A percentile compares a stretch with the other conserved stretches of the same genome.
phyloP scores from a whole-genome alignment of 2,888 invertebrate species.

The Invenusta paracnida region DNA sequence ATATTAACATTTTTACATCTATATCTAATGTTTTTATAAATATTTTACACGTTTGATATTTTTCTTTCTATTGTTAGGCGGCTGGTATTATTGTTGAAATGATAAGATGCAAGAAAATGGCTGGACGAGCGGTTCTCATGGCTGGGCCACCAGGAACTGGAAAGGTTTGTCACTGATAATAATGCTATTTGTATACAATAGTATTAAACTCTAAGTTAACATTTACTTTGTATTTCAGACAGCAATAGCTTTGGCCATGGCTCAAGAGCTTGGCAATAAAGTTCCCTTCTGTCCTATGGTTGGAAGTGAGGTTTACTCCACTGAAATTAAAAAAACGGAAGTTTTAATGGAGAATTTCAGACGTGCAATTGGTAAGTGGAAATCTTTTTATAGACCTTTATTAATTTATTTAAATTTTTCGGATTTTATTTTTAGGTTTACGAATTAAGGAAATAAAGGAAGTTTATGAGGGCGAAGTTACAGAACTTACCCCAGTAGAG shows the following conservation, averaged over 20 bases:
- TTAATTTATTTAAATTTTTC: neutral
- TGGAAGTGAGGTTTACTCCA: slow-evolving; percentile 79
- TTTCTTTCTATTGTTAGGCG: slow-evolving; percentile 67
- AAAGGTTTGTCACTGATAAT: slow-evolving; percentile 66
- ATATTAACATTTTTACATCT: no score
- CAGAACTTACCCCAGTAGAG: slow-evolving; percentile 92
- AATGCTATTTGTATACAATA: no score
- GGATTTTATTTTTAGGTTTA: slow-evolving; percentile 52
- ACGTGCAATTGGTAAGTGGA: slow-evolving; percentile 70
- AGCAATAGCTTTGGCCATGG: slow-evolving; percentile 92
- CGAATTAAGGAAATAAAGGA: slow-evolving; percentile 82
- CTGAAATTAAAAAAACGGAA: slow-evolving; percentile 98
- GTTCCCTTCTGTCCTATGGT: slow-evolving; percentile 68
- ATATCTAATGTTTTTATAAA: no score
- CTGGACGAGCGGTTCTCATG: slow-evolving; percentile 84
- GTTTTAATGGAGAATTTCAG: slow-evolving; percentile 98
- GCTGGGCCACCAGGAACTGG: slow-evolving; percentile 95
- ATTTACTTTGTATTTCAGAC: slow-evolving; percentile 64
- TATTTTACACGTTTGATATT: no score
- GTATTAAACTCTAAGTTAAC: no score
- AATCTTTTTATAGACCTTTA: neutral
- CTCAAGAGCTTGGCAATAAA: slow-evolving; percentile 93
- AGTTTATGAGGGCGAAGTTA: slow-evolving; percentile 98
- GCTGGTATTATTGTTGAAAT: slow-evolving; percentile 93
- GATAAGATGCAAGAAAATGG: slow-evolving; percentile 93